Evolutionary conservation across 1,140 invertebrate species (phyloP).

Genomic region (Drosophila kanapiae): DNA sequence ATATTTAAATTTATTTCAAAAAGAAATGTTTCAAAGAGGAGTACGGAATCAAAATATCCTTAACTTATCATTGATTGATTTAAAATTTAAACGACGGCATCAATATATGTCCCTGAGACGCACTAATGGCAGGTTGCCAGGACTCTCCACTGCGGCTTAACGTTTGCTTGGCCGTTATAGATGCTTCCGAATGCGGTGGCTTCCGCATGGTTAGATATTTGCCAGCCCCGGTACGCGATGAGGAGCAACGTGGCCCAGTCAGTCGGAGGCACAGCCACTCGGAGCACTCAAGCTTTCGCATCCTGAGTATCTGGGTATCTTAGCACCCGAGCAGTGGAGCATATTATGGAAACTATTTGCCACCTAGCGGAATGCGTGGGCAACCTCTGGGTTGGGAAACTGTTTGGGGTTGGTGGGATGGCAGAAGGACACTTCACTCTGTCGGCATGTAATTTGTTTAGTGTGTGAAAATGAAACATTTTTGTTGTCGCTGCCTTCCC

Average conservation of each 20-base stretch:
- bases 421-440: slow-evolving; percentile 55
- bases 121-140: not conserved
- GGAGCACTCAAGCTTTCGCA: not conserved
- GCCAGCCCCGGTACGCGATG: not conserved
- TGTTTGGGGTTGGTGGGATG: not conserved
- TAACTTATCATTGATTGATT: not conserved
- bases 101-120: not conserved
- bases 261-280: not conserved
- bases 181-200: not conserved
- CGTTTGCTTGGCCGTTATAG: not conserved
- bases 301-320: not conserved
- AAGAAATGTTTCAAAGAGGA: no score
- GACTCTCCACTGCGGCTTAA: not conserved
- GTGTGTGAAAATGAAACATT: slow-evolving; percentile 83
- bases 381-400: not conserved
- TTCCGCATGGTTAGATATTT: slow-evolving; percentile 2
- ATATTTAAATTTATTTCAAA: not conserved
- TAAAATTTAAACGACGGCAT: not conserved
- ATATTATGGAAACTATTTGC: slow-evolving; percentile 72
- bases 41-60: not conserved
- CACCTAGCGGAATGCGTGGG: slow-evolving; percentile 53
- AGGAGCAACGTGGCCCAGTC: no score
- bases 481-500: slow-evolving; percentile 54
- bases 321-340: slow-evolving; percentile 22
- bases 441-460: slow-evolving; percentile 78